A percentile compares a stretch with the other conserved stretches of the same genome.
phyloP scores from a whole-genome alignment of 2,888 invertebrate species.

The Anorthoa munda region DNA sequence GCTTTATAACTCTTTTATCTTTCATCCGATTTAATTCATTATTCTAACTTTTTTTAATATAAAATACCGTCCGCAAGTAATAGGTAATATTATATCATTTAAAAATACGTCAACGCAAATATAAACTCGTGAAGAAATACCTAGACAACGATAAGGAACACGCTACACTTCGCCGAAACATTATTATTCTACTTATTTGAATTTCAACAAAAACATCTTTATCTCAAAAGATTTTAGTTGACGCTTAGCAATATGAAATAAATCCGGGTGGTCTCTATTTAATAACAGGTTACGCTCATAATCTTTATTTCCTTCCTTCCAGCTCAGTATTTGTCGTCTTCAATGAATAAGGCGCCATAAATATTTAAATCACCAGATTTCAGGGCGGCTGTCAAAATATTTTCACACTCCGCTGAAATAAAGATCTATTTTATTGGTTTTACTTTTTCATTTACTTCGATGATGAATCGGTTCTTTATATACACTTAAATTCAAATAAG shows the following conservation, averaged over 20 bases:
- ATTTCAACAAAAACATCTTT: constrained; percentile 45
- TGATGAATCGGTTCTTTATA: constrained; percentile 29
- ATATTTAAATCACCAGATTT: constrained; percentile 36
- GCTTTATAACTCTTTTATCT: constrained; percentile 45
- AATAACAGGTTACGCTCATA: constrained; percentile 11
- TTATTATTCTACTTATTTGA: constrained; percentile 34
- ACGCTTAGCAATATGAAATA: constrained; percentile 13
- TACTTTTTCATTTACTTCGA: constrained; percentile 32
- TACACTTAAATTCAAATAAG: constrained; percentile 10
- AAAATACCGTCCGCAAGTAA: constrained; percentile 12
- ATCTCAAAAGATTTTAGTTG: constrained; percentile 30
- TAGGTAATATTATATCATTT: neutral
- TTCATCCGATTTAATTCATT: constrained; percentile 42
- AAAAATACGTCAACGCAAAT: constrained; percentile 17
- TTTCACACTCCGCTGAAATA: constrained; percentile 12
- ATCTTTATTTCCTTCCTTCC: constrained; percentile 31
- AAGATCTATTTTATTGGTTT: constrained; percentile 32
- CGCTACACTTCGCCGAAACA: constrained; percentile 32
- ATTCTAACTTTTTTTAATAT: constrained; percentile 18
- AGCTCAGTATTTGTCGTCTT: constrained; percentile 34
- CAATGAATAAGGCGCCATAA: constrained; percentile 34
- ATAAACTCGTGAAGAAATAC: constrained; percentile 25
- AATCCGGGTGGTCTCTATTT: constrained; percentile 6
- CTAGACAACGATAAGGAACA: constrained; percentile 47
- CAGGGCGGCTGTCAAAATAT: constrained; percentile 26